Conservation (phyloP, 2,888 invertebrate species). For the Troilus luridus region DNA sequence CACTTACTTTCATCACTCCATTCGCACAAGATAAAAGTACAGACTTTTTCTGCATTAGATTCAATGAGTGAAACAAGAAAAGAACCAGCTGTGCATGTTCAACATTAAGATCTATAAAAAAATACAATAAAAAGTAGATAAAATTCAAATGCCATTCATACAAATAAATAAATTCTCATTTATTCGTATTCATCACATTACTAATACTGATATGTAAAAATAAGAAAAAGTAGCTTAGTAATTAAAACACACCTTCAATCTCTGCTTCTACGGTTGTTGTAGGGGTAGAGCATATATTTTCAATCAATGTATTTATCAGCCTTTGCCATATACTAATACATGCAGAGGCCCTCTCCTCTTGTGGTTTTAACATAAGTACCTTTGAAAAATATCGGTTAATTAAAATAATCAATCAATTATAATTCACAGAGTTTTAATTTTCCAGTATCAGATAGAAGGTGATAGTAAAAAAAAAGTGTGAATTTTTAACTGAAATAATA, state of each 20-base stretch:
- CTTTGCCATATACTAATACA: constrained; percentile 94
- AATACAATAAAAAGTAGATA: background rate
- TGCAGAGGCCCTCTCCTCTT: constrained; percentile 89
- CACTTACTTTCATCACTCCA: constrained; percentile 73
- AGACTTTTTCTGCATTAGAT: constrained; percentile 96
- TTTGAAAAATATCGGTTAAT: constrained; percentile 65
- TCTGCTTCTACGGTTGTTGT: constrained; percentile 75
- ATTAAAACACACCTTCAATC: constrained; percentile 75
- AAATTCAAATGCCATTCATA: background rate
- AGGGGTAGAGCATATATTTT: constrained; percentile 82
- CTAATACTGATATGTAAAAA: background rate
- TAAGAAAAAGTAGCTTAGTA: background rate
- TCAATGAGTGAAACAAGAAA: constrained; percentile 94
- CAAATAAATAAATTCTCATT: background rate
- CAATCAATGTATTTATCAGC: constrained; percentile 88
- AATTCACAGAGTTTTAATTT: background rate
- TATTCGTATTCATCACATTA: background rate
- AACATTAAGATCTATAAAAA: constrained; percentile 85
- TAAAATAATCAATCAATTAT: background rate
- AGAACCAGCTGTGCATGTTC: constrained; percentile 95
- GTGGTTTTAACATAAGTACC: constrained; percentile 83
- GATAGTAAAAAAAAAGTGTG: background rate
- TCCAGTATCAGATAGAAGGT: background rate
- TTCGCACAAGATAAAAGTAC: constrained; percentile 88
- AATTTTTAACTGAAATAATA: background rate